phyloP scores from a whole-genome alignment of 2,113 vertebrate genomes.

The Synodontis membranacea region DNA sequence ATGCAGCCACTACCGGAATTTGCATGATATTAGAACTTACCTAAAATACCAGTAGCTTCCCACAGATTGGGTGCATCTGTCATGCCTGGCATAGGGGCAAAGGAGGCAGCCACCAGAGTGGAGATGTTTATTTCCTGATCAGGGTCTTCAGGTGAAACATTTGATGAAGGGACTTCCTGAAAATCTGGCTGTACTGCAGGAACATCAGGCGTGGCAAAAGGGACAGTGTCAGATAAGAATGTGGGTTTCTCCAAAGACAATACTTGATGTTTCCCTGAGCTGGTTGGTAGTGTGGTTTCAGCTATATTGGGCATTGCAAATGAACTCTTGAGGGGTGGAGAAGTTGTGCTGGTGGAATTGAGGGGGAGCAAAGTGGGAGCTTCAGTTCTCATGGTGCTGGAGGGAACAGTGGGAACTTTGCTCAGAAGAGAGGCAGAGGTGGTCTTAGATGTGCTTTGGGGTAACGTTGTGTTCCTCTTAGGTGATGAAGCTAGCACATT shows the following conservation, averaged over 20 bases:
- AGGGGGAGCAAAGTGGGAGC: not conserved
- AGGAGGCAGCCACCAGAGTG: constrained; percentile 67
- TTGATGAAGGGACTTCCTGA: not conserved
- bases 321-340: constrained; percentile 32
- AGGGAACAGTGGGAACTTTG: constrained; percentile 50
- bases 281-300: constrained; percentile 37
- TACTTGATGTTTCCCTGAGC: constrained; percentile 25
- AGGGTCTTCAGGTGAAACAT: constrained; percentile 33
- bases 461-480: constrained; percentile 61
- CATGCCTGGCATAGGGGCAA: constrained; percentile 70
- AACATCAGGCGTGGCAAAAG: constrained; percentile 41
- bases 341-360: constrained; percentile 50
- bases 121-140: constrained; percentile 57
- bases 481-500: constrained; percentile 5
- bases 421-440: constrained; percentile 49
- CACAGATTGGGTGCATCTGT: constrained; percentile 64
- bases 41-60: constrained; percentile 70
- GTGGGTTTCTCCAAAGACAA: constrained; percentile 38
- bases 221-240: constrained; percentile 47
- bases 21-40: constrained; percentile 51
- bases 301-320: constrained; percentile 9
- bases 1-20: not conserved
- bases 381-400: constrained; percentile 52
- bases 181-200: constrained; percentile 3
- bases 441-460: constrained; percentile 53